Conservation (phyloP, 2,113 vertebrate genomes). For the Grallaria varia region DNA sequence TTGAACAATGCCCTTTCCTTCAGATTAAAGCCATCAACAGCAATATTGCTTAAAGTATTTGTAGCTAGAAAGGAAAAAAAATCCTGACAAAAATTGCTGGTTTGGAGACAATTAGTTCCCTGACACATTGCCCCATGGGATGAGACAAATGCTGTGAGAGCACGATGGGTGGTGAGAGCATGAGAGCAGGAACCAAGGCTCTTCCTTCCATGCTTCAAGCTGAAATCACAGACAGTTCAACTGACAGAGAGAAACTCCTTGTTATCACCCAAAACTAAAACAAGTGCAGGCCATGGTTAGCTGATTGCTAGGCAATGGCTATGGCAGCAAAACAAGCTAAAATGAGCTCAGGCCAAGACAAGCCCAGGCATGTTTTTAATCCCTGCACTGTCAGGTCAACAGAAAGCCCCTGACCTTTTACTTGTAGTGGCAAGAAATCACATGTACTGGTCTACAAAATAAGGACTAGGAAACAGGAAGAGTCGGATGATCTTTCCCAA, state of each 20-base stretch:
- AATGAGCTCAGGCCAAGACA: neutral
- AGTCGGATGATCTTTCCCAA: neutral
- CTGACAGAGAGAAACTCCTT: neutral
- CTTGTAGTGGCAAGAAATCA: neutral
- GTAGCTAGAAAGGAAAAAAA: neutral
- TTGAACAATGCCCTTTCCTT: neutral
- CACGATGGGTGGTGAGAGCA: accelerated
- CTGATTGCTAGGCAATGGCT: neutral
- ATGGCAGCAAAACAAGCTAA: neutral
- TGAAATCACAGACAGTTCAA: neutral
- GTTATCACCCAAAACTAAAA: neutral
- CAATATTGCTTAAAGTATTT: neutral
- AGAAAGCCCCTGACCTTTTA: neutral
- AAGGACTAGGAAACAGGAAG: neutral
- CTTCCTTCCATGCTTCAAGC: neutral
- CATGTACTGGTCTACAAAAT: neutral
- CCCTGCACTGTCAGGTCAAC: neutral
- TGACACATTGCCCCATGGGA: accelerated
- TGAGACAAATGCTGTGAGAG: neutral
- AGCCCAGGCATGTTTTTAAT: neutral
- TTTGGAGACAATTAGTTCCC: neutral
- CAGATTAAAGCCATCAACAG: neutral
- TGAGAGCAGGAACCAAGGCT: accelerated
- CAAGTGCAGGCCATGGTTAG: neutral
- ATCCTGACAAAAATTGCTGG: neutral